Conservation (phyloP, 2,113 vertebrate genomes). For the Lynx canadensis region DNA sequence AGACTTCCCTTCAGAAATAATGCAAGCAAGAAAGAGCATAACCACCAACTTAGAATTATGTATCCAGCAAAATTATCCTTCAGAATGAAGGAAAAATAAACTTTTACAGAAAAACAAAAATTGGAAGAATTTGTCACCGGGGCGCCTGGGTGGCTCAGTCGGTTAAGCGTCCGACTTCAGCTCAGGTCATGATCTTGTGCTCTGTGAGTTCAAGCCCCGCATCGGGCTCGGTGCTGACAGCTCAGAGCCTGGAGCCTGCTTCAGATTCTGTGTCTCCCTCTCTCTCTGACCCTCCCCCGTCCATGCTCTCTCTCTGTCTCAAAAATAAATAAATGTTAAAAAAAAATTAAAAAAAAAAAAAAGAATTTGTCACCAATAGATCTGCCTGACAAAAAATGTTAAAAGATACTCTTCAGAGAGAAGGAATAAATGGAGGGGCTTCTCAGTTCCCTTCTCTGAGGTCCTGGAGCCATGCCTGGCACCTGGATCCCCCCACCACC, state of each 20-base stretch:
- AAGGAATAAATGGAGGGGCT: not conserved
- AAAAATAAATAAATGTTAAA: too few relatives aligned
- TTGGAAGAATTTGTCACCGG: not conserved
- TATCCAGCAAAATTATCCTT: slow-evolving; percentile 2
- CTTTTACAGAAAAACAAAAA: not conserved
- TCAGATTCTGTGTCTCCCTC: too few relatives aligned
- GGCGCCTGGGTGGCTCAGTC: too few relatives aligned
- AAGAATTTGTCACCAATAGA: not conserved
- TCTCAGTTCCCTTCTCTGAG: not conserved
- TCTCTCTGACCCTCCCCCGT: too few relatives aligned
- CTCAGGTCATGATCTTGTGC: too few relatives aligned
- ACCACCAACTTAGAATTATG: slow-evolving; percentile 16
- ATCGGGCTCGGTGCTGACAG: too few relatives aligned
- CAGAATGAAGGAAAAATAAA: not conserved
- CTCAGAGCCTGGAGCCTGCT: too few relatives aligned
- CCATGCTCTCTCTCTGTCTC: too few relatives aligned
- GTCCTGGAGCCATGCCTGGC: not conserved
- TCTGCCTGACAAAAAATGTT: not conserved
- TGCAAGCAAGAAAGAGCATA: not conserved
- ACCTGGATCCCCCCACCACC: too few relatives aligned
- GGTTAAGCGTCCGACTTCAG: too few relatives aligned
- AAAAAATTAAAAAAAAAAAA: not conserved
- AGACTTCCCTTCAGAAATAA: not conserved
- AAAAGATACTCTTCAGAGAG: not conserved
- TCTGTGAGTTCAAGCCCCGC: too few relatives aligned